Evolutionary conservation across 1,140 invertebrate genomes (phyloP).

Genomic region (Penaeus vannamei): DNA sequence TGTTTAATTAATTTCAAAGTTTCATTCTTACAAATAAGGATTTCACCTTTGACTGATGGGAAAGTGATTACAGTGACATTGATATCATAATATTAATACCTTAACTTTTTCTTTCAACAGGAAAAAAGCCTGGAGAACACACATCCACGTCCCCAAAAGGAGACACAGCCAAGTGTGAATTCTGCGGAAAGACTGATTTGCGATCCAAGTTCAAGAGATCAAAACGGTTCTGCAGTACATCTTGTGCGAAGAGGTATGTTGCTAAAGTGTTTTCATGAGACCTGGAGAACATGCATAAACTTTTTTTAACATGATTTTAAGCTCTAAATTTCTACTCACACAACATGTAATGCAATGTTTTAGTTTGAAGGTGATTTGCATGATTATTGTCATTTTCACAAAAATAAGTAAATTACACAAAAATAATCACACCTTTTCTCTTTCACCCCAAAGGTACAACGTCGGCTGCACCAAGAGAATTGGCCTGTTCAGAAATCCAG

Average conservation of each 20-base stretch:
- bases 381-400: background rate
- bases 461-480: conserved; percentile 72
- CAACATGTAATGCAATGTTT: background rate
- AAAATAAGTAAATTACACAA: background rate
- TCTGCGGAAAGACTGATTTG: conserved; percentile 82
- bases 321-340: no score
- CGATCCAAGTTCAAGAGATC: conserved; percentile 81
- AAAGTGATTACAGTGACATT: no score
- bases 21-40: background rate
- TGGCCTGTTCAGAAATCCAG: conserved; percentile 69
- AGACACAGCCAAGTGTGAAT: conserved; percentile 82
- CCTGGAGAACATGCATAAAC: background rate
- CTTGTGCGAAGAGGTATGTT: conserved; percentile 80
- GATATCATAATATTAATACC: no score
- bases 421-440: background rate
- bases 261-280: background rate
- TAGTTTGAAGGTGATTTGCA: background rate
- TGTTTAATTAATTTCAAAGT: background rate
- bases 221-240: conserved; percentile 84
- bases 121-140: conserved; percentile 54
- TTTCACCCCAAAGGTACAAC: conserved; percentile 71
- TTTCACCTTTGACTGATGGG: no score
- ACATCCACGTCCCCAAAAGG: conserved; percentile 69
- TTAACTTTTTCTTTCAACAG: conserved; percentile 40
- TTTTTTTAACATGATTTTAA: background rate